Evolutionary conservation across 2,113 vertebrate species (phyloP).

Genomic region (Chinchilla lanigera): DNA sequence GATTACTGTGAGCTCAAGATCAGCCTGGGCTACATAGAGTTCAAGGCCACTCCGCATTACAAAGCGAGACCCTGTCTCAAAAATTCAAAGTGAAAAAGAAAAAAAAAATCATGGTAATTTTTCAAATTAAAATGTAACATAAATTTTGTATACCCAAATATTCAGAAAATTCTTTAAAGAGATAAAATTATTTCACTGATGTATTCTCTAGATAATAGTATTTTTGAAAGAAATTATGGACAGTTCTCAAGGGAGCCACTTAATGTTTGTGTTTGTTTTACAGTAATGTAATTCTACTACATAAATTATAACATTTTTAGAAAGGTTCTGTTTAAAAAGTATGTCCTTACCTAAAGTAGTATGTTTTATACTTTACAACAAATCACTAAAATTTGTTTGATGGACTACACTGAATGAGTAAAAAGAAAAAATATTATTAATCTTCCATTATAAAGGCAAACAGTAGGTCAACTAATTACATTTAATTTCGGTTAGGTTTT

Average conservation of each 20-base stretch:
- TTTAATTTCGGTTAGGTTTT: background rate
- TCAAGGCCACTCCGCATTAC: background rate
- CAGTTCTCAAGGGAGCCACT: background rate
- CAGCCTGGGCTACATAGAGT: background rate
- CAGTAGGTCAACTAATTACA: background rate
- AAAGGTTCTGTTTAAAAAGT: background rate
- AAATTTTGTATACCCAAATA: background rate
- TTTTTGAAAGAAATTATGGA: background rate
- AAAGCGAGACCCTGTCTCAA: background rate
- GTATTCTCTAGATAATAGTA: background rate
- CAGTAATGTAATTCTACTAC: background rate
- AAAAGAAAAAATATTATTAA: background rate
- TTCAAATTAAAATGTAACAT: background rate
- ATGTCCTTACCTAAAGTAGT: background rate
- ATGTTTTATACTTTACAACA: background rate
- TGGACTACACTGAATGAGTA: background rate
- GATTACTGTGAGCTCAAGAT: background rate
- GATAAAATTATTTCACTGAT: constrained; percentile 5
- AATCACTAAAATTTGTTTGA: background rate
- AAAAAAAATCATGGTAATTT: background rate
- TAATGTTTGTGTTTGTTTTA: background rate
- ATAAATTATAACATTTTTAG: background rate
- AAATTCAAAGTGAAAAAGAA: background rate
- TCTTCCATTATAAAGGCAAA: background rate
- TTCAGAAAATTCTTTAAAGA: background rate